Evolutionary conservation across 2,113 vertebrate species (phyloP).

Genomic region (Muntiacus reevesi): DNA sequence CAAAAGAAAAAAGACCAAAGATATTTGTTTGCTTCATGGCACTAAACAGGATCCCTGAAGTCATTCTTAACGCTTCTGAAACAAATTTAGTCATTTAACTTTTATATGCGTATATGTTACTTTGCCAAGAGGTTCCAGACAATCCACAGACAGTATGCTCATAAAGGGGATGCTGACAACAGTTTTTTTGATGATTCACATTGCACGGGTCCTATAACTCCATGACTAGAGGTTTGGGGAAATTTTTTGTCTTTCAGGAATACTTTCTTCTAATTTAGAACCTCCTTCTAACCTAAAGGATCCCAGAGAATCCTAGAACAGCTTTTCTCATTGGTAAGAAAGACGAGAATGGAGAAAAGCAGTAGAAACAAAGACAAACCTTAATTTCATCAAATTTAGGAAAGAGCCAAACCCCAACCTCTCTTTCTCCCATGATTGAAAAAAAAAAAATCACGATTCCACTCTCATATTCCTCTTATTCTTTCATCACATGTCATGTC

Average conservation of each 20-base stretch:
- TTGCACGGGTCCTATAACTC: neutral
- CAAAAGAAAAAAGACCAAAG: slow-evolving; percentile 44
- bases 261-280: slow-evolving; percentile 15
- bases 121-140: neutral
- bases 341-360: neutral
- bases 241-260: neutral
- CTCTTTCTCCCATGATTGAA: neutral
- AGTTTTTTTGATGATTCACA: neutral
- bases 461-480: neutral
- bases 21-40: neutral
- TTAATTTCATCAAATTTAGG: slow-evolving; percentile 25
- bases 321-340: neutral
- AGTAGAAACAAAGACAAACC: neutral
- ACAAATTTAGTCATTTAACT: slow-evolving; percentile 42
- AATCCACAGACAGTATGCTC: neutral
- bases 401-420: neutral
- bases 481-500: neutral
- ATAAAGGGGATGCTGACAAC: neutral
- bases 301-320: neutral
- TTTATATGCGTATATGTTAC: slow-evolving; percentile 1
- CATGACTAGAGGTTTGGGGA: neutral
- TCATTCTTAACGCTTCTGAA: slow-evolving; percentile 24
- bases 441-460: neutral
- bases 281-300: neutral
- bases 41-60: neutral